phyloP scores from a whole-genome alignment of 2,797 vertebrate genomes.

The Malurus leucopterus region DNA sequence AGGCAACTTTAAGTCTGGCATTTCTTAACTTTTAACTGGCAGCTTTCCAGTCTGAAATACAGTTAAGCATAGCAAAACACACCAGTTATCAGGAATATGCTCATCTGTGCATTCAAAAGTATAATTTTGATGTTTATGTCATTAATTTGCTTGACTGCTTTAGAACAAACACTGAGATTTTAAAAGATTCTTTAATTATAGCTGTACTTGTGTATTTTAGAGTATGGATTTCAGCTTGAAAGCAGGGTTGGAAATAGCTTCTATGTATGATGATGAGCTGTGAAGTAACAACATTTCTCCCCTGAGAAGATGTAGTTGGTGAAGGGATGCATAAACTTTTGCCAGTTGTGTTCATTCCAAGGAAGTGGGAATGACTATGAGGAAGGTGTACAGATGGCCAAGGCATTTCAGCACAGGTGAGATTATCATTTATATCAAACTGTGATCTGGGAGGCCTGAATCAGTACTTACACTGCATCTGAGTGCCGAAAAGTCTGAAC shows the following conservation, averaged over 20 bases:
- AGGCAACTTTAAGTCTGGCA: not conserved
- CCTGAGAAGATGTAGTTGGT: not conserved
- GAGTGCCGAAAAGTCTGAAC: not conserved
- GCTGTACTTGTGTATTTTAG: not conserved
- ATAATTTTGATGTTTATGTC: not conserved
- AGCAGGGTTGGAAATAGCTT: not conserved
- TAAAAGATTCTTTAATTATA: not conserved
- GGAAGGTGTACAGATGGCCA: not conserved
- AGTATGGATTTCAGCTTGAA: not conserved
- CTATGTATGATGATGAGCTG: not conserved
- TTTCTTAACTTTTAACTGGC: not conserved
- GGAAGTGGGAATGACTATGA: not conserved
- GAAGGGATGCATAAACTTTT: not conserved
- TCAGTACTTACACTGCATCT: not conserved
- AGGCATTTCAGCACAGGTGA: slow-evolving; percentile 11
- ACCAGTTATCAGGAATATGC: not conserved
- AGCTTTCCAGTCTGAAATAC: not conserved
- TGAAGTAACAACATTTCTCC: not conserved
- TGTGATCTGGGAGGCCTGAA: not conserved
- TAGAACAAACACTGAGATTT: not conserved
- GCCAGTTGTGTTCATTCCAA: not conserved
- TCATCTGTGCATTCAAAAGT: not conserved
- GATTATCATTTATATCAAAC: not conserved
- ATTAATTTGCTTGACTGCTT: not conserved
- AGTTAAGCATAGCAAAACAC: not conserved